Conservation (phyloP, 2,888 invertebrate species). For the Sylvicola cinctus region DNA sequence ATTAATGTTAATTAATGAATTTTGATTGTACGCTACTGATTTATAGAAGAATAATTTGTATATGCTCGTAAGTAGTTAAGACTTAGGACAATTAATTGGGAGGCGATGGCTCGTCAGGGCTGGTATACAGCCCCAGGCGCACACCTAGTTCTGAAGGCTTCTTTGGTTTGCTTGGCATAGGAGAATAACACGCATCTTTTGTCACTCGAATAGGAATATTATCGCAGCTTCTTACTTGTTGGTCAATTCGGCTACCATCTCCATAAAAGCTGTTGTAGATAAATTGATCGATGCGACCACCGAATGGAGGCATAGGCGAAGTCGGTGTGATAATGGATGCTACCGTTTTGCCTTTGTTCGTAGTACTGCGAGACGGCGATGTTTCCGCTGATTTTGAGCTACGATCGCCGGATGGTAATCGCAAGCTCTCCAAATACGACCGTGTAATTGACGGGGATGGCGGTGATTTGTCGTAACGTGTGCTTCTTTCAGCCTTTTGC, state of each 20-base stretch:
- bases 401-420: constrained; percentile 6
- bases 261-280: background rate
- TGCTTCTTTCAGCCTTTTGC: constrained; percentile 21
- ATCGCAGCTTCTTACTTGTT: constrained; percentile 13
- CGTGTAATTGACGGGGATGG: constrained; percentile 16
- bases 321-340: background rate
- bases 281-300: background rate
- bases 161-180: constrained; percentile 15
- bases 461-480: constrained; percentile 18
- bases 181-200: constrained; percentile 4
- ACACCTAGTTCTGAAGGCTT: constrained; percentile 12
- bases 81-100: too few species aligned
- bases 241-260: constrained; percentile 8
- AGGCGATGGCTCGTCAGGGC: too few species aligned
- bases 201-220: constrained; percentile 9
- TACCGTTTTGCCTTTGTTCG: background rate
- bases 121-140: constrained; percentile 9
- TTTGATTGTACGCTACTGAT: too few species aligned
- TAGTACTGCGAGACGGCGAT: constrained; percentile 10
- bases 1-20: too few species aligned
- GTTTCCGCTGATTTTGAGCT: constrained; percentile 14
- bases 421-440: constrained; percentile 14
- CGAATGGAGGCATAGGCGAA: background rate
- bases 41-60: too few species aligned
- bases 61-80: too few species aligned